These are phyloP conservation scores for Zaprionus lachaisei DNA, from an alignment of 1,140 invertebrate genomes.

Conservation along the genomic window DNA sequence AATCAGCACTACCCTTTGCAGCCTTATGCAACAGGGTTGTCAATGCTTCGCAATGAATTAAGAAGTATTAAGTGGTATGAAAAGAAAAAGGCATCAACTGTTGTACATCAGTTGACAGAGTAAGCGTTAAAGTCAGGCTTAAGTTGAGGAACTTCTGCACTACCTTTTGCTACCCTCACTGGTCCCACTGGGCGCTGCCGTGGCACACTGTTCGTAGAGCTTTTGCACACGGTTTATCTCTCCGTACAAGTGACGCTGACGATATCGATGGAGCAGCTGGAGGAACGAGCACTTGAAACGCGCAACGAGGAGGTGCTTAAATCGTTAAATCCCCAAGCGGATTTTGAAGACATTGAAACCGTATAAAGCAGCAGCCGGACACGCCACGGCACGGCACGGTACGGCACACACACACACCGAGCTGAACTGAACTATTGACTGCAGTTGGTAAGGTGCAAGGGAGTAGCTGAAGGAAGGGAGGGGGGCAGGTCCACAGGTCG, in stretches of 20 bases:
- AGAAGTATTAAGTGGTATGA: too few relatives aligned
- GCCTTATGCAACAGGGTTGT: not conserved
- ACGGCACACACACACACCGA: slow-evolving; percentile 1
- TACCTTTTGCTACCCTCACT: not conserved
- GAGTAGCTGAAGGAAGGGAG: not conserved
- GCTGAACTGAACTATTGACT: not conserved
- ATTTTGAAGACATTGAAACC: slow-evolving; percentile 50
- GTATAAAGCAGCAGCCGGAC: slow-evolving; percentile 26
- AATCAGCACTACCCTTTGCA: not conserved
- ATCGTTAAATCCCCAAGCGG: slow-evolving; percentile 45
- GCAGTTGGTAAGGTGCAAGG: not conserved
- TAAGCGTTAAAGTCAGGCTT: not conserved
- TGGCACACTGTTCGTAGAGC: slow-evolving; percentile 42
- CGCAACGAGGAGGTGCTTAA: slow-evolving; percentile 40
- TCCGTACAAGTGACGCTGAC: slow-evolving; percentile 37
- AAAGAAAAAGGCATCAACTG: not conserved
- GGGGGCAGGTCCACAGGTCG: not conserved
- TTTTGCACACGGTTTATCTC: slow-evolving; percentile 54
- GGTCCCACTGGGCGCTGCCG: not conserved
- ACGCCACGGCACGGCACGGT: not conserved
- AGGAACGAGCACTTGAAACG: slow-evolving; percentile 6
- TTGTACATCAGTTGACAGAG: not conserved
- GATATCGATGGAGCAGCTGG: not conserved
- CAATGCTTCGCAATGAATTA: not conserved
- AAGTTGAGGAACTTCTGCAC: not conserved